Evolutionary conservation across 2,113 vertebrate genomes (phyloP).

Genomic region (Anhinga anhinga): DNA sequence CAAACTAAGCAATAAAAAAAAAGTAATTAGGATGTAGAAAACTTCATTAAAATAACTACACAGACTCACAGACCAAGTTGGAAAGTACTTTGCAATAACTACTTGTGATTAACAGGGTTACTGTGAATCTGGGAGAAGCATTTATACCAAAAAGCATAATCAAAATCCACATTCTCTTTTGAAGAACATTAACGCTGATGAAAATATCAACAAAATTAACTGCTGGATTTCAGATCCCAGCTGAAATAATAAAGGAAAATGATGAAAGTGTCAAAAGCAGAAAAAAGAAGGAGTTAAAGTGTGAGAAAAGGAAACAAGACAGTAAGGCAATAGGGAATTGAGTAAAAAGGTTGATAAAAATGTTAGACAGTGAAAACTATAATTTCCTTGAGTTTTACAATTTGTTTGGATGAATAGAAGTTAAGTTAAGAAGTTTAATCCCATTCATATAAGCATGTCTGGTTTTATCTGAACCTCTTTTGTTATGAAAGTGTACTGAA

Average conservation of each 20-base stretch:
- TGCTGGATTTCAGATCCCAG: neutral
- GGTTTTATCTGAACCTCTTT: neutral
- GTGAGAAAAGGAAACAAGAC: neutral
- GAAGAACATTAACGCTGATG: neutral
- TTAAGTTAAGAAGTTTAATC: neutral
- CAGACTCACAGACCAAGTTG: neutral
- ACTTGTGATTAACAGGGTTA: neutral
- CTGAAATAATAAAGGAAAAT: neutral
- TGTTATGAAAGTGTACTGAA: neutral
- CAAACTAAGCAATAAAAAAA: neutral
- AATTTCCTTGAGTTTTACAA: neutral
- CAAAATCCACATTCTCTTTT: neutral
- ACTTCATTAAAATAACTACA: neutral
- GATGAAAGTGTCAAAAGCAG: accelerated
- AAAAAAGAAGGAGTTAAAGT: neutral
- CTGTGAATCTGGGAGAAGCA: neutral
- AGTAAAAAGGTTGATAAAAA: neutral
- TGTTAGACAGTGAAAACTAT: neutral
- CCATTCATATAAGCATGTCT: accelerated
- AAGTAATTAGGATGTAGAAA: neutral
- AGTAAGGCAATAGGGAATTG: neutral
- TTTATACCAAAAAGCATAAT: neutral
- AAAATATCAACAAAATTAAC: neutral
- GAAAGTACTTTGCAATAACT: neutral
- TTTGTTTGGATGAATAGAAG: neutral